A percentile compares a stretch with the other conserved stretches of the same genome.
phyloP scores from a whole-genome alignment of 92 coral and sea anemone species.

The Plumapathes pennacea region DNA sequence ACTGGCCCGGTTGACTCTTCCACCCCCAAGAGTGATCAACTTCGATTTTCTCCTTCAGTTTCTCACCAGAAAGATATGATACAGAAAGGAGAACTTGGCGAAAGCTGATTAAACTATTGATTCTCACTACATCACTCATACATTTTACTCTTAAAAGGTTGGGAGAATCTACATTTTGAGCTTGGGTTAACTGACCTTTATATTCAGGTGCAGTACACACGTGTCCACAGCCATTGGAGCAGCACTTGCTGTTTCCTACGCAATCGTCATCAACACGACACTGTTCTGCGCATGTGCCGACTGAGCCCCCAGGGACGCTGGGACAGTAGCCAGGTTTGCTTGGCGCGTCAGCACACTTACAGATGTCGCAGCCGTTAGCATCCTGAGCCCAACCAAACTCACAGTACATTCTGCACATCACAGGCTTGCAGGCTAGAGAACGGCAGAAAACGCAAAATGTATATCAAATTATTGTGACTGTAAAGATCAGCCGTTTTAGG shows the following conservation, averaged over 20 bases:
- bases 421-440: constrained; percentile 83
- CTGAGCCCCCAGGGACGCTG: constrained; percentile 14
- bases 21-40: no score
- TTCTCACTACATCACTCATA: no score
- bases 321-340: constrained; percentile 88
- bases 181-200: constrained; percentile 42
- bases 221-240: constrained; percentile 73
- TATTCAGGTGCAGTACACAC: constrained; percentile 58
- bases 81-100: no score
- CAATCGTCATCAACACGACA: constrained; percentile 78
- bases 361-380: constrained; percentile 77
- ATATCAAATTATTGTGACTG: no score
- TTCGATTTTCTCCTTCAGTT: no score
- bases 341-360: constrained; percentile 65
- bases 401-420: constrained; percentile 80
- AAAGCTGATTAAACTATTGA: no score
- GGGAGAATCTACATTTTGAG: no score
- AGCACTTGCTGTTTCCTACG: constrained; percentile 74
- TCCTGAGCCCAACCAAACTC: constrained; percentile 78
- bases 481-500: no score
- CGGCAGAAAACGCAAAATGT: no score
- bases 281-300: constrained; percentile 24
- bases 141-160: no score
- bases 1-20: no score
- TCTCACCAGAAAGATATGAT: no score